Evolutionary conservation across 2,888 invertebrate species (phyloP).

Genomic region (Tetanocera ferruginea): DNA sequence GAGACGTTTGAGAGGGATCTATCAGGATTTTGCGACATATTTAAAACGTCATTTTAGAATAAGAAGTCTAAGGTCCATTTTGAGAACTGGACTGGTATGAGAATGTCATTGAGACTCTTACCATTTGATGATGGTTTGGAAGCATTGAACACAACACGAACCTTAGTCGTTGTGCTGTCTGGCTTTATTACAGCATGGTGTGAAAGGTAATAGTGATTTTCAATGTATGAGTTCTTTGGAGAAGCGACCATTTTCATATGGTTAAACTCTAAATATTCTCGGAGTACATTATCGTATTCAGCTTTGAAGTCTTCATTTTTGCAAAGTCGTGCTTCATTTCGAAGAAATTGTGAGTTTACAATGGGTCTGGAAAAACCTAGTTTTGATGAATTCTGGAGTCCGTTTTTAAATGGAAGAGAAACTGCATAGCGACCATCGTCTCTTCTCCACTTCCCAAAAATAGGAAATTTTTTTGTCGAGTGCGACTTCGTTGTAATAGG

Average conservation of each 20-base stretch:
- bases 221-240: neutral
- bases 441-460: too few species aligned
- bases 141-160: too few species aligned
- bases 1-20: too few species aligned
- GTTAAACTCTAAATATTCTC: neutral
- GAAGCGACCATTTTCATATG: neutral
- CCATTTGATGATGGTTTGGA: too few species aligned
- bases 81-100: neutral
- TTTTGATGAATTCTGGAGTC: neutral
- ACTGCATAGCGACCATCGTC: too few species aligned
- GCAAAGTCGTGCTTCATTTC: slow-evolving; percentile 8
- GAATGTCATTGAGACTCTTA: neutral
- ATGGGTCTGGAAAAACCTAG: neutral
- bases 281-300: neutral
- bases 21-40: too few species aligned
- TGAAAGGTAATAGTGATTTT: neutral
- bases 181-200: neutral
- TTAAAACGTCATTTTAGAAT: slow-evolving; percentile 5
- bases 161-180: too few species aligned
- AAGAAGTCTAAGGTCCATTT: neutral
- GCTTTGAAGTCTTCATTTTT: neutral
- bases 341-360: neutral
- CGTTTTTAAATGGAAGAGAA: too few species aligned
- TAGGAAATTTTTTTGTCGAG: too few species aligned
- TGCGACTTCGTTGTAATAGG: too few species aligned